Conservation (phyloP, 2,113 vertebrate genomes). For the Sturnira hondurensis region DNA sequence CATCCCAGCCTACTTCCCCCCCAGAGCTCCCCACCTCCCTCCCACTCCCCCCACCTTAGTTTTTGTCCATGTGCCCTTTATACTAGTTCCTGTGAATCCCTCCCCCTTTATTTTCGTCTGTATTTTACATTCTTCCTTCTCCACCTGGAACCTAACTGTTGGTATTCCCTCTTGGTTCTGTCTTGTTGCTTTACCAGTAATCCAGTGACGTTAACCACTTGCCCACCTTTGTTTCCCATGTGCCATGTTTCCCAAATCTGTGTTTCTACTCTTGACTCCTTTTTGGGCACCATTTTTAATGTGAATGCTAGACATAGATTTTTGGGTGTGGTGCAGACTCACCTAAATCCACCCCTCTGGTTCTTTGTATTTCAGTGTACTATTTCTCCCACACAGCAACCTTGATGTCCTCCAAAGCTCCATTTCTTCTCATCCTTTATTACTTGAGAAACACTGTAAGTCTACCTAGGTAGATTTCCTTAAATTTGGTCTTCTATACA, state of each 20-base stretch:
- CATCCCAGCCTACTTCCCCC: too few species aligned
- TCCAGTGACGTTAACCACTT: background rate
- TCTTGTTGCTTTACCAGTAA: background rate
- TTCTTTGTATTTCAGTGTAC: background rate
- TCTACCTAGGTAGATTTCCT: background rate
- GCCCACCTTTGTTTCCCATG: background rate
- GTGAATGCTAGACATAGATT: background rate
- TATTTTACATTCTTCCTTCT: background rate
- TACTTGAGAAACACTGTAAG: background rate
- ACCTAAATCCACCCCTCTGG: background rate
- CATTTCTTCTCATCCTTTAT: background rate
- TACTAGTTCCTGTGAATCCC: too few species aligned
- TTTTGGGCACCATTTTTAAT: background rate
- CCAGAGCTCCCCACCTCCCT: too few species aligned
- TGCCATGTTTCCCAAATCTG: background rate
- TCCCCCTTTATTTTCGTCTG: too few species aligned
- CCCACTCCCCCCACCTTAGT: too few species aligned
- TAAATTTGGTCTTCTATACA: background rate
- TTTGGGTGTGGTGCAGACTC: too few species aligned
- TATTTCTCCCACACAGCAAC: background rate
- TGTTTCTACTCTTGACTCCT: background rate
- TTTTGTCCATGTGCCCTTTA: too few species aligned
- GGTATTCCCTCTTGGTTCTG: background rate
- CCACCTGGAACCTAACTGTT: accelerated
- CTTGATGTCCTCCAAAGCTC: background rate